Conservation (phyloP, 23 tunicate species). For the Ciona savignyi region DNA sequence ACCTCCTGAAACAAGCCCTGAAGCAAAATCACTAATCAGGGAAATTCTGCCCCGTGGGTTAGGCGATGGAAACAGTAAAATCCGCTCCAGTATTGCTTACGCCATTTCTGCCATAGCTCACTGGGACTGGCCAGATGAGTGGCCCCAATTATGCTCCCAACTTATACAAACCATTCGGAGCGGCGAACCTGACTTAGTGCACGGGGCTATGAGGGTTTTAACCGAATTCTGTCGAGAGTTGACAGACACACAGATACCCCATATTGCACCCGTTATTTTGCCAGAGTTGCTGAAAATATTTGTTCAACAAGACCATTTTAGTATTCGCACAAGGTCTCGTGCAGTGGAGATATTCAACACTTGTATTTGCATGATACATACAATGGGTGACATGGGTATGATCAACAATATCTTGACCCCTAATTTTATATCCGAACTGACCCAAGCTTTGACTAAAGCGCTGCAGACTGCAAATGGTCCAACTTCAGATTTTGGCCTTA, state of each 20-base stretch:
- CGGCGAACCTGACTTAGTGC: constrained; percentile 51
- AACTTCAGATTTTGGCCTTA: constrained; percentile 60
- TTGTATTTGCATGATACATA: constrained; percentile 39
- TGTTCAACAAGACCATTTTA: constrained; percentile 27
- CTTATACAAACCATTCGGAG: constrained; percentile 60
- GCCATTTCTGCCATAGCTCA: constrained; percentile 85
- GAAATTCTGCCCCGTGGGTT: constrained; percentile 73
- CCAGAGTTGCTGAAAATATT: constrained; percentile 62
- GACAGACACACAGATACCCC: constrained; percentile 52
- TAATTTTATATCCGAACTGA: constrained; percentile 41
- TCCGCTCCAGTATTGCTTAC: constrained; percentile 65
- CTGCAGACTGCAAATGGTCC: constrained; percentile 53
- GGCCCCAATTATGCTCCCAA: constrained; percentile 62
- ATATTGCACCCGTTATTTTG: constrained; percentile 59
- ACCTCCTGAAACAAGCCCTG: constrained; percentile 57
- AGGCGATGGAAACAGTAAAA: constrained; percentile 44
- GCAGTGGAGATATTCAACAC: constrained; percentile 78
- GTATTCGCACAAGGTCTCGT: constrained; percentile 54
- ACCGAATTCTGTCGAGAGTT: constrained; percentile 74
- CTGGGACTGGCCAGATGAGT: constrained; percentile 94
- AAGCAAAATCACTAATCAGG: constrained; percentile 50
- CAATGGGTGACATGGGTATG: constrained; percentile 23
- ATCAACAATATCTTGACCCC: constrained; percentile 13
- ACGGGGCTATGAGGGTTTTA: constrained; percentile 86
- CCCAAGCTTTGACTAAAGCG: constrained; percentile 43